Percentiles rank a stretch among this genome's conserved stretches.
phyloP scores from a whole-genome alignment of 2,797 vertebrate genomes.

The Todus mexicanus region DNA sequence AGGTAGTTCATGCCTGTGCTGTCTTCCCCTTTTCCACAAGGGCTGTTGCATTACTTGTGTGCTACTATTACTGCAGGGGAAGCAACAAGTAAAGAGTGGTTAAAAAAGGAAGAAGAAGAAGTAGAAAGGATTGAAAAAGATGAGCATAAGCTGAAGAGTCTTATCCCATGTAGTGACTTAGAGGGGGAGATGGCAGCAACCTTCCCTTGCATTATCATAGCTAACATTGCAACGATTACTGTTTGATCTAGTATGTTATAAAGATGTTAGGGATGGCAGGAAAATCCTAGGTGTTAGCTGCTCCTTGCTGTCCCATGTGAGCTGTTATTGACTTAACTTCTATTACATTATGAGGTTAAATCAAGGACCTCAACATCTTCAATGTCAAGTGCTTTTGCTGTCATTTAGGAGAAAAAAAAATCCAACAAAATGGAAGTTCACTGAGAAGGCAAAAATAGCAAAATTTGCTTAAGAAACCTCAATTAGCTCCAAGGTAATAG shows the following conservation, averaged over 20 bases:
- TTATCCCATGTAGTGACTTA: not conserved
- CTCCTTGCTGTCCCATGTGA: not conserved
- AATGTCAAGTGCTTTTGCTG: not conserved
- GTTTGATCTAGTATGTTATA: not conserved
- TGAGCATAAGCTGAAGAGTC: not conserved
- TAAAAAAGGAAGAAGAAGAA: not conserved
- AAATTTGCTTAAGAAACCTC: not conserved
- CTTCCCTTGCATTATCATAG: not conserved
- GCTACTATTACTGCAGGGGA: not conserved
- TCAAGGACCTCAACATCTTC: not conserved
- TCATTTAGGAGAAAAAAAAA: not conserved
- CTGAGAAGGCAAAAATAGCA: not conserved
- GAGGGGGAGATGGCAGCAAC: not conserved
- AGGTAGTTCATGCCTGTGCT: not conserved
- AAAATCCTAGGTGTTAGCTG: not conserved
- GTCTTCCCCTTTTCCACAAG: not conserved
- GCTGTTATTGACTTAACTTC: not conserved
- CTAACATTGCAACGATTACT: not conserved
- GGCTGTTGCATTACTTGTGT: not conserved
- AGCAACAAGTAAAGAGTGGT: not conserved
- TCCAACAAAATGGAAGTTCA: not conserved
- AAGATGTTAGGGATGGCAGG: not conserved
- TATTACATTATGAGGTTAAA: not conserved
- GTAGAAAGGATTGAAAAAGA: not conserved
- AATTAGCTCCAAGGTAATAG: not conserved